Conservation (phyloP, 1,140 invertebrate species). For the Drosophila sulfurigaster region DNA sequence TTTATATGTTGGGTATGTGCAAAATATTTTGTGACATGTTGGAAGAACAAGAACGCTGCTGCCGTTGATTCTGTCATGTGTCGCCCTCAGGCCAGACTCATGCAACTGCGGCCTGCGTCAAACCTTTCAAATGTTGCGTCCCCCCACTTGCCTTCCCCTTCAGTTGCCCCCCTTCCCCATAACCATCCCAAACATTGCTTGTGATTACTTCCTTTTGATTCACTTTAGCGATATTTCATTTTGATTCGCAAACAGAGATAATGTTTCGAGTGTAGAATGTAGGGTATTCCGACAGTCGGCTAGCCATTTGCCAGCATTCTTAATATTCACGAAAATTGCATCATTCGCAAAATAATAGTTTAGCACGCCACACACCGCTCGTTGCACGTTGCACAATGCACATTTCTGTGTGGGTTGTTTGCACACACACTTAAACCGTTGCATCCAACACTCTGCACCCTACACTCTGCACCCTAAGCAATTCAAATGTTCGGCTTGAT, state of each 20-base stretch:
- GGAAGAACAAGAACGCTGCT: background rate
- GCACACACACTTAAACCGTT: slow-evolving; percentile 21
- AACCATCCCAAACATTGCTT: background rate
- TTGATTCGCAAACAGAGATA: too few species aligned
- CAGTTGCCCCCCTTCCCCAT: background rate
- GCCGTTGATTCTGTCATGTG: slow-evolving; percentile 3
- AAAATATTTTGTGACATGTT: slow-evolving; percentile 30
- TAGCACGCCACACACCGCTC: slow-evolving; percentile 1
- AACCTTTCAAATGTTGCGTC: background rate
- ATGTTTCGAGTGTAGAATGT: too few species aligned
- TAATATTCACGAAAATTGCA: slow-evolving; percentile 50
- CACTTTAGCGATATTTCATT: background rate
- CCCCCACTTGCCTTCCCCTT: too few species aligned
- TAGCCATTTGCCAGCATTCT: slow-evolving; percentile 25
- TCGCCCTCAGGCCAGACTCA: slow-evolving; percentile 27
- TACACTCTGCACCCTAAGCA: background rate
- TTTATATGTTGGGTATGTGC: slow-evolving; percentile 22
- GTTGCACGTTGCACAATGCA: too few species aligned
- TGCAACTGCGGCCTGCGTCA: slow-evolving; percentile 9
- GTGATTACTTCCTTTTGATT: slow-evolving; percentile 30
- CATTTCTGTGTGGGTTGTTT: slow-evolving; percentile 4
- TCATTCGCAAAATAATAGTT: slow-evolving; percentile 61
- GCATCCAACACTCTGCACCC: too few species aligned
- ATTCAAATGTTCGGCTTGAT: background rate
- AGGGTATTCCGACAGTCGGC: slow-evolving; percentile 19